Base-by-base conservation (phyloP, 2,888 invertebrate species). In the Parnassius smintheus region DNA sequence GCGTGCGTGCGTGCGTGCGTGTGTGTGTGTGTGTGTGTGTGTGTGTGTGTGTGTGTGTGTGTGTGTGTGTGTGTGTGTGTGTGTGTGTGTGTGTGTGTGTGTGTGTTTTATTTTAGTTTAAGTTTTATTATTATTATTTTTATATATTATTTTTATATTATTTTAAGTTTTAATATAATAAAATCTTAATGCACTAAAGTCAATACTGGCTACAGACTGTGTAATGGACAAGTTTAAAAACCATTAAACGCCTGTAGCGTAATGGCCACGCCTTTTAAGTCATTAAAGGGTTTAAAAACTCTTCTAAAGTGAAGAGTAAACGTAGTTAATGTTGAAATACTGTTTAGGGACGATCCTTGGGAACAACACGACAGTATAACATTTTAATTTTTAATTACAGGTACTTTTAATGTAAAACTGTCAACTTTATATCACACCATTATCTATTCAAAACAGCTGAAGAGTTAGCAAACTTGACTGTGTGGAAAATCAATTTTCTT, bases 201-300 rank as follows among this genome's bases (percentile, higher is more conserved):
- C 57, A 53, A 42, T 56, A 18, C 54, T 55, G 55, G 45, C 50
- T 58, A 62, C 58, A 44, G 54, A 25, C 25, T 54, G 58, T 59
- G 58, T 62, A 62, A 62, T 62, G 58, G 55, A 62, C 58, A 44
- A 55, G 62, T 59, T 62, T 62, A 62, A 59, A 59, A 58, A 18
- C 50, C 58, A 55, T 50, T 62, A 62, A 62, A 62, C 58, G 55
- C 58, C 50, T 62, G 62, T 59, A 58, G 35, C 55, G 49, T 59
- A 62, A 62, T 59, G 58, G 58, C 55, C 49, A 62, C 62, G 62
- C 62, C 62, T 62, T 62, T 62, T 55, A 62, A 62, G 58, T 62
- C 62, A 62, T 62, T 62, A 62, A 62, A 62, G 62, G 62, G 62
- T 62, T 62, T 62, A 62, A 62, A 59, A 62, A 62, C 58, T 62